A percentile compares a stretch with the other conserved stretches of the same genome.
phyloP scores from a whole-genome alignment of 2,888 invertebrate species.

The Drosophila nr. fundita region DNA sequence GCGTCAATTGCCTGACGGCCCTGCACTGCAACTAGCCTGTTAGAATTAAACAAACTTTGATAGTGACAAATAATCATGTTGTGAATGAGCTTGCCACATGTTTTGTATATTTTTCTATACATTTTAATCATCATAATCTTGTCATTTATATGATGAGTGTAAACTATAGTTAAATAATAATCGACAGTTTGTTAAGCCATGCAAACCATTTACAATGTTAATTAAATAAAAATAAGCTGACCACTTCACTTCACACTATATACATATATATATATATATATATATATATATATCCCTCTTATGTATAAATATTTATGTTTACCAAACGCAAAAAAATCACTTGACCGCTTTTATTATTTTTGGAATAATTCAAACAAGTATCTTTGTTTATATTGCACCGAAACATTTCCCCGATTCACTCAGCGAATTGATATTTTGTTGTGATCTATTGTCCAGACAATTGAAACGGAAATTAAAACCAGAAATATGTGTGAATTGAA shows the following conservation, averaged over 20 bases:
- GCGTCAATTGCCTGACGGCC: conserved; percentile 16
- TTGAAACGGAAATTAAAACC: conserved; percentile 66
- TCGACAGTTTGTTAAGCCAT: not conserved
- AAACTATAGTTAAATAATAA: not conserved
- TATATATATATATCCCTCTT: not conserved
- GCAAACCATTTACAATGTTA: not conserved
- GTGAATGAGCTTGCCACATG: not conserved
- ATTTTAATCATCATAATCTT: not conserved
- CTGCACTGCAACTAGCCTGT: conserved; percentile 4
- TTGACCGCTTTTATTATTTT: not conserved
- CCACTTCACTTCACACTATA: not conserved
- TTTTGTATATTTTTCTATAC: not conserved
- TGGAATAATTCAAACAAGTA: not conserved
- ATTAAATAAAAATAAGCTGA: not conserved
- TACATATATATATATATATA: not conserved
- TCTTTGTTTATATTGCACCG: not conserved
- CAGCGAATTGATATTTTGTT: conserved; percentile 31
- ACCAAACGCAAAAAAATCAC: not conserved
- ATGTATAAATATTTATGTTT: not conserved
- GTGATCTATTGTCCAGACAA: conserved; percentile 11
- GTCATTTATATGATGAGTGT: not conserved
- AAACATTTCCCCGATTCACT: conserved; percentile 12
- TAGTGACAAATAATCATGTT: conserved; percentile 61
- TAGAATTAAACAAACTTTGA: conserved; percentile 28
- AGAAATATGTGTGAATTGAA: conserved; percentile 1